phyloP scores from a whole-genome alignment of 2,113 vertebrate genomes.

The Dendrocopos noguchii region DNA sequence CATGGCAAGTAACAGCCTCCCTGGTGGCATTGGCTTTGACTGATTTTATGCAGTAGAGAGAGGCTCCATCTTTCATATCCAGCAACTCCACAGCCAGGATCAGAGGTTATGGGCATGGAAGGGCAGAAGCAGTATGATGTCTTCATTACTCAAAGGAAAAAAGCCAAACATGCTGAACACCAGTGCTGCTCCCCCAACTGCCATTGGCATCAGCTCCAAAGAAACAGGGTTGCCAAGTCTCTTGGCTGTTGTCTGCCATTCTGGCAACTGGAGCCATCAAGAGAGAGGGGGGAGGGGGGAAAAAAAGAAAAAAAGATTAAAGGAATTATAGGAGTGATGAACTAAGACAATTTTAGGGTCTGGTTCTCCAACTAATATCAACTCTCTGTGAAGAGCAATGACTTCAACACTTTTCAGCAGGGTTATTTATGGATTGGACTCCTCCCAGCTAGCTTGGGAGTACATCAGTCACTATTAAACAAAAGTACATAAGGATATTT shows the following conservation, averaged over 20 bases:
- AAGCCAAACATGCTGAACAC: slow-evolving; percentile 41
- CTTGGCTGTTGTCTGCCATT: not conserved
- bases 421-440: not conserved
- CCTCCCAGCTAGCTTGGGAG: not conserved
- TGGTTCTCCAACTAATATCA: not conserved
- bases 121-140: slow-evolving; percentile 44
- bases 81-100: slow-evolving; percentile 11
- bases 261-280: not conserved
- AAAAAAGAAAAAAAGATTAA: not conserved
- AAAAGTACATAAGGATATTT: not conserved
- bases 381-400: not conserved
- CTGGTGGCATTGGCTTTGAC: slow-evolving; percentile 47
- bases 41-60: slow-evolving; percentile 49
- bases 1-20: slow-evolving; percentile 56
- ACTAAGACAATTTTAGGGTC: not conserved
- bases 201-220: slow-evolving; percentile 45
- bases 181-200: not conserved
- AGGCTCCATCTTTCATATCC: slow-evolving; percentile 24
- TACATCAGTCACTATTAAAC: not conserved
- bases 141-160: slow-evolving; percentile 62
- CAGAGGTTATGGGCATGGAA: slow-evolving; percentile 45
- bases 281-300: accelerated
- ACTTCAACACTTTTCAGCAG: not conserved
- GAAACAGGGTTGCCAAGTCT: not conserved
- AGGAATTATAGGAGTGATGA: not conserved